These are phyloP conservation scores for Polyommatus icarus DNA, from an alignment of 2,888 invertebrate species.

Conservation along the genomic window DNA sequence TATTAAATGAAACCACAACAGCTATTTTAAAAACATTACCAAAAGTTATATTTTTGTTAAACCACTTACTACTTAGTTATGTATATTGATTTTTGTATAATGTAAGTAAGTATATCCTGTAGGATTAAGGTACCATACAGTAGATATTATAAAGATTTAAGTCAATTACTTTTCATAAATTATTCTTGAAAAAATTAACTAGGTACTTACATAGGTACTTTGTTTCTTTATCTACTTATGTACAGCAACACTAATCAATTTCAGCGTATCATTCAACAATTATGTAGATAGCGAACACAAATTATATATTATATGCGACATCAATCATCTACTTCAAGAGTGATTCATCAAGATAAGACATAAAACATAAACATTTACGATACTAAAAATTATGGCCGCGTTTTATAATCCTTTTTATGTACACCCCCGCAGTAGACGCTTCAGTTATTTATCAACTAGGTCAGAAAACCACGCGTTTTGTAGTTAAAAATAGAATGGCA, in stretches of 20 bases:
- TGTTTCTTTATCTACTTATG: too few relatives aligned
- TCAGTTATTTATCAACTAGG: background rate
- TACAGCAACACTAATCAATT: background rate
- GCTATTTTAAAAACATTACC: too few relatives aligned
- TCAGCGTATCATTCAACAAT: constrained; percentile 12
- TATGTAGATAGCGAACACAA: background rate
- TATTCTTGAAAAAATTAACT: too few relatives aligned
- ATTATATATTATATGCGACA: background rate
- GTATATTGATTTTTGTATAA: too few relatives aligned
- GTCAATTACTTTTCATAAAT: too few relatives aligned
- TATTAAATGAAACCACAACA: too few relatives aligned
- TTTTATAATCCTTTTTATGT: background rate
- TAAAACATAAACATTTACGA: background rate
- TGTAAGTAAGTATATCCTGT: too few relatives aligned
- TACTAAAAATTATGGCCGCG: background rate
- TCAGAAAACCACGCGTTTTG: background rate
- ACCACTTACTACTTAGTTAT: too few relatives aligned
- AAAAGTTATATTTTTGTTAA: too few relatives aligned
- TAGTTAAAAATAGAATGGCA: constrained; percentile 3
- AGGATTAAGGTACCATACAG: too few relatives aligned
- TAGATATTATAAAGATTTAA: too few relatives aligned
- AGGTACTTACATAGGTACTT: too few relatives aligned
- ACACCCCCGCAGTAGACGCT: background rate
- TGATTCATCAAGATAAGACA: constrained; percentile 26
- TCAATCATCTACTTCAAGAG: constrained; percentile 2